Base-by-base conservation (phyloP, 2,797 vertebrate species). In the Poecilia gillii region DNA sequence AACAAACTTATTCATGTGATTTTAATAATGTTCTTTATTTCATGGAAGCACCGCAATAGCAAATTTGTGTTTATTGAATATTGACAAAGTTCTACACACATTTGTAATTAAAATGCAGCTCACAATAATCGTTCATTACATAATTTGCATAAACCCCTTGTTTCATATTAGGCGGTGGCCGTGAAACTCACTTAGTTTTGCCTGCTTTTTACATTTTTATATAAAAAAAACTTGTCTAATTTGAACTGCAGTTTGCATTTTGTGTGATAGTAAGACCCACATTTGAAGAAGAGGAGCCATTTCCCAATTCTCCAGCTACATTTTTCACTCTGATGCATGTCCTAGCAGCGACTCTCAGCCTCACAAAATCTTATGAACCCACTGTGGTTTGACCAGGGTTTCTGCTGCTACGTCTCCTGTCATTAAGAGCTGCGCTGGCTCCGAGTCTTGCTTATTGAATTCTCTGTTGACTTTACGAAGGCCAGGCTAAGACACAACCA, bases 371-470 rank as follows among this genome's bases (percentile, higher is more conserved):
- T 80, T 70, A 57, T 41, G 70, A 72, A 79, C 20, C 70, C 62
- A 14, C 47, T 47, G 25, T 59, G 43, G 39, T 71, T 71, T 45
- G 68, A 76, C 23, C 28, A 14, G 18, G 23, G 62, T 49, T 68
- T 68, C 47, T 43, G 20, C 33, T 28, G 53, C 62, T n/a, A 11
- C 43, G 36, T 28, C 62, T 81, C 74, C 47, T 74, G 49, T 53
- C 43, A 23, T 1, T 23, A 28, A 74, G 39, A 47, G n/a, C 41
- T 39, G 57, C 25, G 18, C 33, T 43, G 64, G 77, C 88, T 85
- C 77, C 92, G 93, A 93, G 90, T 86, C 91, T 78, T 66, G 81
- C 90, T 95, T 93, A 95, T 95, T 95, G 91, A 95, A 94, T 93
- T 92, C 86, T 90, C 77, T 92, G 89, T 94, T 93, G 92, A 92